Conservation (phyloP, 2,888 invertebrate genomes). For the Agriopis aurantiaria region DNA sequence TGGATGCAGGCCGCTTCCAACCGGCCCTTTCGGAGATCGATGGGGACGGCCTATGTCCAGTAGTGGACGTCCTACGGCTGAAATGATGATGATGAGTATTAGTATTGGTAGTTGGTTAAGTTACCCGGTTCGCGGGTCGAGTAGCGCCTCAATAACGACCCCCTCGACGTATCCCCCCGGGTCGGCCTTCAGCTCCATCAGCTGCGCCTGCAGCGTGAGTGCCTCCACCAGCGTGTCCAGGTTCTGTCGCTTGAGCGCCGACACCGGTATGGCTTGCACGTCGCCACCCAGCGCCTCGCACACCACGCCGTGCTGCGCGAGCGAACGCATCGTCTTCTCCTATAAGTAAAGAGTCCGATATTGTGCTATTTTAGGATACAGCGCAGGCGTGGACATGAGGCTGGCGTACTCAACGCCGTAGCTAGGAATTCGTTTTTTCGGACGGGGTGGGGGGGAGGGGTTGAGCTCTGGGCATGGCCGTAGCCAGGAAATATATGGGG, state of each 20-base stretch:
- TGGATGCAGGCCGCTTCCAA: too few species aligned
- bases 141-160: constrained; percentile 94
- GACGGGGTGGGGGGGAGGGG: too few species aligned
- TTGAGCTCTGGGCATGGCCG: too few species aligned
- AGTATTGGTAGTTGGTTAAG: constrained; percentile 24
- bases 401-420: too few species aligned
- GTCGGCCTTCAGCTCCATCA: constrained; percentile 95
- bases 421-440: too few species aligned
- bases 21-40: too few species aligned
- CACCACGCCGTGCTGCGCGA: constrained; percentile 92
- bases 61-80: too few species aligned
- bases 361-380: background rate
- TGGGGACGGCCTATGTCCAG: too few species aligned
- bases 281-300: constrained; percentile 97
- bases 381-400: too few species aligned
- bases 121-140: constrained; percentile 67
- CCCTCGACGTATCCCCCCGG: constrained; percentile 95
- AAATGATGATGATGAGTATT: too few species aligned
- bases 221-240: constrained; percentile 93
- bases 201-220: constrained; percentile 92
- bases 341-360: constrained; percentile 64
- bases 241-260: constrained; percentile 94
- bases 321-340: constrained; percentile 91
- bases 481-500: too few species aligned
- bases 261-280: constrained; percentile 95